phyloP scores from a whole-genome alignment of 2,113 vertebrate species.

The Siniperca chuatsi region DNA sequence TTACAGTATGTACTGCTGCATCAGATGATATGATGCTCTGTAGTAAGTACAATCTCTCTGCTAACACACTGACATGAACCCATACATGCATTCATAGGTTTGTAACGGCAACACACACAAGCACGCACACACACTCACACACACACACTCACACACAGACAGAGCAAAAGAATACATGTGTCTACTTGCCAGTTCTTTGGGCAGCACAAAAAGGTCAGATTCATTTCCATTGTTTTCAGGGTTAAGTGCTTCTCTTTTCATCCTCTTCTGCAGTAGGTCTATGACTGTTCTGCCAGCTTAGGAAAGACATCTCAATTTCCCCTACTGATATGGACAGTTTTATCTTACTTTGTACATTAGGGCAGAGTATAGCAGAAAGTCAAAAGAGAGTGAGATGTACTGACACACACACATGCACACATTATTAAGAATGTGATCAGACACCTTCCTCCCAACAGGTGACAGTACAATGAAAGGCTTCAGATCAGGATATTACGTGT shows the following conservation, averaged over 20 bases:
- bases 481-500: conserved; percentile 62
- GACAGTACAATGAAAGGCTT: conserved; percentile 64
- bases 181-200: conserved; percentile 8
- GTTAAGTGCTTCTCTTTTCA: conserved; percentile 62
- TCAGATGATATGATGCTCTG: conserved; percentile 10
- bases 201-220: conserved; percentile 51
- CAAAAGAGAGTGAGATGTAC: conserved; percentile 27
- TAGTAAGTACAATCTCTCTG: conserved; percentile 7
- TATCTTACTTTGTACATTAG: conserved; percentile 61
- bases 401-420: neutral
- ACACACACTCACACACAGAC: neutral
- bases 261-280: conserved; percentile 39
- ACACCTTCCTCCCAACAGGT: conserved; percentile 60
- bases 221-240: conserved; percentile 60
- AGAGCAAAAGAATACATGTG: neutral
- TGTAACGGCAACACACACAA: neutral
- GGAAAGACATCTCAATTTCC: conserved; percentile 47
- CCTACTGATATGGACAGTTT: conserved; percentile 56
- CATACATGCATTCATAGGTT: neutral
- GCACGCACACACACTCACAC: neutral
- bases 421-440: conserved; percentile 56
- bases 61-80: conserved; percentile 12
- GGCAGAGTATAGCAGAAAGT: conserved; percentile 12
- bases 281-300: conserved; percentile 50
- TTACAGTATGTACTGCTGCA: neutral